These are phyloP conservation scores for Andrena fulva DNA, from an alignment of 2,888 invertebrate genomes.

Conservation along the genomic window DNA sequence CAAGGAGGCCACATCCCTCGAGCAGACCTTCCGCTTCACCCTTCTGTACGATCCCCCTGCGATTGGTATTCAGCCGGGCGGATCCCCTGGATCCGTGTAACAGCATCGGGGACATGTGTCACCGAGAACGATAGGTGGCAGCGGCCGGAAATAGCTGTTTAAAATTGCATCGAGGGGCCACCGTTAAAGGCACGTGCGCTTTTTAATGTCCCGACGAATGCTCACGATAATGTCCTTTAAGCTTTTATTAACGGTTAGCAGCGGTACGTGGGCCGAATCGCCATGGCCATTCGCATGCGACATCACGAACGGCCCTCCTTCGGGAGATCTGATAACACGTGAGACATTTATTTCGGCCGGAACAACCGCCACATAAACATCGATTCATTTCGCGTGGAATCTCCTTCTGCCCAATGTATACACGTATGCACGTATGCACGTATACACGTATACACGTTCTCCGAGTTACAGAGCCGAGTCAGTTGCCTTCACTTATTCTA, in stretches of 20 bases:
- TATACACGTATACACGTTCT: too few species aligned
- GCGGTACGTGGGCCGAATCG: conserved; percentile 82
- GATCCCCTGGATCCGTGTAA: conserved; percentile 74
- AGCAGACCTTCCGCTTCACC: conserved; percentile 40
- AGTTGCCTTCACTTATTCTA: too few species aligned
- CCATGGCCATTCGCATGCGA: conserved; percentile 74
- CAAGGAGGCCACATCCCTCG: conserved; percentile 36
- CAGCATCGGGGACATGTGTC: conserved; percentile 84
- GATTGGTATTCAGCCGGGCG: conserved; percentile 80
- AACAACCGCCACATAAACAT: neutral
- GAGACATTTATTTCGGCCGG: conserved; percentile 42
- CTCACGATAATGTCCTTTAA: conserved; percentile 84
- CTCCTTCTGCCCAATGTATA: conserved; percentile 1
- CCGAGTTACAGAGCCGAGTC: too few species aligned
- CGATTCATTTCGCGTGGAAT: conserved; percentile 47
- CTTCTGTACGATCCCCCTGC: conserved; percentile 40
- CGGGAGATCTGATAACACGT: conserved; percentile 48
- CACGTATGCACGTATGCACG: neutral
- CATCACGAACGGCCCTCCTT: conserved; percentile 58
- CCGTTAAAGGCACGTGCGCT: conserved; percentile 84
- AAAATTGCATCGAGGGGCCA: conserved; percentile 83
- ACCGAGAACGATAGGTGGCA: conserved; percentile 78
- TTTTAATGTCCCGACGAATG: conserved; percentile 83
- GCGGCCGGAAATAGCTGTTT: conserved; percentile 82
- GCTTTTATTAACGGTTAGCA: conserved; percentile 84